A percentile compares a stretch with the other conserved stretches of the same genome.
Conservation (phyloP, 2,888 invertebrate species). For the Hoplodrina blanda region DNA sequence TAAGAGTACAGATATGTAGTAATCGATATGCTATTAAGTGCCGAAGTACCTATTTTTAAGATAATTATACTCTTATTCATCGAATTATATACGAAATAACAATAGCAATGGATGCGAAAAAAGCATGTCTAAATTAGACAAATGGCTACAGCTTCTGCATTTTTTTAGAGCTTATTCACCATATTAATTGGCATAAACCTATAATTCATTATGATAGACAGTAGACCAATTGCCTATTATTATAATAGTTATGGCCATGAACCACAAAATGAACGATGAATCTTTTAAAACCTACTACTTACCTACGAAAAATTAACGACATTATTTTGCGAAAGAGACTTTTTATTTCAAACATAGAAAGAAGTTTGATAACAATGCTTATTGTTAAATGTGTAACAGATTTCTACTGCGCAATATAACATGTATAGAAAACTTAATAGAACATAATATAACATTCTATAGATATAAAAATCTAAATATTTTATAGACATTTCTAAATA, state of each 20-base stretch:
- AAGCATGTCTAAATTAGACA: neutral
- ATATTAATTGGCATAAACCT: neutral
- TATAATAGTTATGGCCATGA: conserved; percentile 3
- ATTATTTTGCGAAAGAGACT: neutral
- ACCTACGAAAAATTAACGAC: neutral
- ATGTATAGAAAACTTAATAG: conserved; percentile 1
- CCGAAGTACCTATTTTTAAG: neutral
- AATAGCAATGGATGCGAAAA: neutral
- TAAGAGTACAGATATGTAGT: no score
- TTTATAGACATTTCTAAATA: neutral
- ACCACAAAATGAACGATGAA: neutral
- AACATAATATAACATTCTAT: no score
- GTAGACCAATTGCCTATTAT: conserved; percentile 10
- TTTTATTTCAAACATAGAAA: conserved; percentile 22
- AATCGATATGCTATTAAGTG: neutral
- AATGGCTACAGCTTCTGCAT: neutral
- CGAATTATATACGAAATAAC: neutral
- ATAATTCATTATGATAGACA: conserved; percentile 11
- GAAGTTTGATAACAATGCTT: conserved; percentile 53
- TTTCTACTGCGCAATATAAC: conserved; percentile 36
- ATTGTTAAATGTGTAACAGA: conserved; percentile 39
- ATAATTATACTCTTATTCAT: neutral
- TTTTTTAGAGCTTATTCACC: conserved; percentile 9
- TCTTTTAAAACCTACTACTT: neutral
- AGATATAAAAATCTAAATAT: neutral